Percentiles rank a stretch among this genome's conserved stretches.
Conservation (phyloP, 2,797 vertebrate genomes). For the Rhincodon typus region DNA sequence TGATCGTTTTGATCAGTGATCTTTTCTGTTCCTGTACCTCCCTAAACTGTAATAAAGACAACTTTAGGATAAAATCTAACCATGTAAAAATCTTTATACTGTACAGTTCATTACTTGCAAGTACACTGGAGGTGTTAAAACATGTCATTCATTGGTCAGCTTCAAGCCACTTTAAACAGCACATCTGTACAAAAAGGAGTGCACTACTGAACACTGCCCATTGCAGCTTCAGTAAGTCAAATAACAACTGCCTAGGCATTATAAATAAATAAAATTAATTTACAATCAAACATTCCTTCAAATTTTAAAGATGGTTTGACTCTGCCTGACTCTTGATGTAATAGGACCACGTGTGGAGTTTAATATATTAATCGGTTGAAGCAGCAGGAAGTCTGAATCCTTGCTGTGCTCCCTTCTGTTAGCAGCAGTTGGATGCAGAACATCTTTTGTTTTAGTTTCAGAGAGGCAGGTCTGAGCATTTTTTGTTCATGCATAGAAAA, state of each 20-base stretch:
- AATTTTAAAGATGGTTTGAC: conserved; percentile 55
- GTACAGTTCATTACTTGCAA: conserved; percentile 59
- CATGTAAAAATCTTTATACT: conserved; percentile 56
- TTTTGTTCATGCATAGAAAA: conserved; percentile 81
- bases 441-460: background rate
- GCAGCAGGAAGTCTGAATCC: background rate
- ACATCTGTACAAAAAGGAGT: conserved; percentile 69
- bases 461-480: background rate
- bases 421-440: conserved; percentile 34
- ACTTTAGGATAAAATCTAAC: background rate
- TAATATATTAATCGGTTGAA: background rate
- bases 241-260: conserved; percentile 50
- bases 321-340: conserved; percentile 48
- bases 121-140: conserved; percentile 54
- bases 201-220: conserved; percentile 55
- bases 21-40: background rate
- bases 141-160: conserved; percentile 59
- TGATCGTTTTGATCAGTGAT: background rate
- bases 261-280: conserved; percentile 80
- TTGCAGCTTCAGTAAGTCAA: conserved; percentile 60
- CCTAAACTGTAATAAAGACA: conserved; percentile 18
- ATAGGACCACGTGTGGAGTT: conserved; percentile 6
- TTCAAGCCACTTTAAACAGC: conserved; percentile 59
- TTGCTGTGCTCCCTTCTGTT: conserved; percentile 11
- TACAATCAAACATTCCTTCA: conserved; percentile 68